Conservation (phyloP, 2,888 invertebrate genomes). For the Dryomyza anilis region DNA sequence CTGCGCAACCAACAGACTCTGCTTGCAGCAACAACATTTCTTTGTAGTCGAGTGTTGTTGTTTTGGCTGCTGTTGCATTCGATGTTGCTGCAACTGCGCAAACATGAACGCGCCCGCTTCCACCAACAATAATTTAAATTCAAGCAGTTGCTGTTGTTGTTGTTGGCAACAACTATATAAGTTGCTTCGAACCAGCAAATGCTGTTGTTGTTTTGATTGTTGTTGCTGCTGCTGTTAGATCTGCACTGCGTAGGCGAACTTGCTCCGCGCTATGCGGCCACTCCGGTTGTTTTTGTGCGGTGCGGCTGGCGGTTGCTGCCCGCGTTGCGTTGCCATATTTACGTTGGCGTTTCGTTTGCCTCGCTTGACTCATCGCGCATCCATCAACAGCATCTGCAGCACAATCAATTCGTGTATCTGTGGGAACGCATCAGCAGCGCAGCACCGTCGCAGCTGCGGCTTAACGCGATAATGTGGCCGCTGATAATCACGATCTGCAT, state of each 20-base stretch:
- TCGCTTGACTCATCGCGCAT: slow-evolving; percentile 21
- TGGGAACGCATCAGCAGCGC: slow-evolving; percentile 30
- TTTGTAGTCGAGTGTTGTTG: background rate
- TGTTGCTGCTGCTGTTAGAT: slow-evolving; percentile 20
- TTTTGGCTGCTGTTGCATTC: background rate
- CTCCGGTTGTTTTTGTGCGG: slow-evolving; percentile 32
- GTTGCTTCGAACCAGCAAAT: slow-evolving; percentile 36
- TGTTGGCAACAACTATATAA: background rate
- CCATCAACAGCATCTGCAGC: slow-evolving; percentile 17
- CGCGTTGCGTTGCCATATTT: slow-evolving; percentile 19
- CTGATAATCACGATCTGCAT: background rate
- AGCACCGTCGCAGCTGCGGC: background rate
- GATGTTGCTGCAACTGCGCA: background rate
- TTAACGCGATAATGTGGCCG: slow-evolving; percentile 9
- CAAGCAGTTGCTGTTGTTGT: slow-evolving; percentile 44
- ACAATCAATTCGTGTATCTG: slow-evolving; percentile 33
- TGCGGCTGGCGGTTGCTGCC: slow-evolving; percentile 5
- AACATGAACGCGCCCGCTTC: background rate
- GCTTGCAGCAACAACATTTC: background rate
- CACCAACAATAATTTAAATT: slow-evolving; percentile 52
- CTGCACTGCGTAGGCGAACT: slow-evolving; percentile 39
- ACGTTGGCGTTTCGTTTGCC: slow-evolving; percentile 37
- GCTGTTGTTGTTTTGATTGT: slow-evolving; percentile 32
- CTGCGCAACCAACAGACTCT: background rate
- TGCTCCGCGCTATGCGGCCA: slow-evolving; percentile 35